Evolutionary conservation across 1,140 invertebrate species (phyloP).

Genomic region (Zaprionus ornatus): DNA sequence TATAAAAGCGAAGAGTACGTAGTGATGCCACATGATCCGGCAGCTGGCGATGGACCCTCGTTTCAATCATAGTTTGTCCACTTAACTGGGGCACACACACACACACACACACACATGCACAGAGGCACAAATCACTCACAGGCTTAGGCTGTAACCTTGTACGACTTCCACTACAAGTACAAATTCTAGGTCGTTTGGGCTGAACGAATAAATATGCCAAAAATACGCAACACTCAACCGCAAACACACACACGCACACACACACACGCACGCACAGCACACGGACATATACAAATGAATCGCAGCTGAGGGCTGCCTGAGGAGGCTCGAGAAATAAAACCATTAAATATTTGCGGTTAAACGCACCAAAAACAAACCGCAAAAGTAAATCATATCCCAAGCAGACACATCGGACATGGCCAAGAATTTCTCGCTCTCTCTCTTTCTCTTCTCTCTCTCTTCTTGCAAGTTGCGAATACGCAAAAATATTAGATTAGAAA

Average conservation of each 20-base stretch:
- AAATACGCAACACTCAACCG: constrained; percentile 39
- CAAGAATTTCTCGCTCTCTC: constrained; percentile 56
- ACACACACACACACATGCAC: constrained; percentile 5
- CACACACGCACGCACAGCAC: not conserved
- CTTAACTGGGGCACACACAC: constrained; percentile 40
- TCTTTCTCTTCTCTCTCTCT: not conserved
- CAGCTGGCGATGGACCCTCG: constrained; percentile 15
- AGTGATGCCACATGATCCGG: not conserved
- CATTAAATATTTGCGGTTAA: constrained; percentile 83
- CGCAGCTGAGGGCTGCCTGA: constrained; percentile 66
- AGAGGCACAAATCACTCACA: constrained; percentile 48
- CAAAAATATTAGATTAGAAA: constrained; percentile 83
- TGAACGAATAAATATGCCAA: constrained; percentile 80
- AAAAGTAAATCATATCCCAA: constrained; percentile 80
- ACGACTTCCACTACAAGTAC: constrained; percentile 28
- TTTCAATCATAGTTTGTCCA: constrained; percentile 27
- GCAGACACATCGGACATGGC: constrained; percentile 67
- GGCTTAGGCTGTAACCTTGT: constrained; percentile 57
- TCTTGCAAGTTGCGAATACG: constrained; percentile 31
- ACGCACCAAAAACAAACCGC: constrained; percentile 80
- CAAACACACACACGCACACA: constrained; percentile 13
- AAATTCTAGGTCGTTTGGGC: constrained; percentile 62
- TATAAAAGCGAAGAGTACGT: not conserved
- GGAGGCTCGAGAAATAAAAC: constrained; percentile 67
- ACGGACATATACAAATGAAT: constrained; percentile 72